These are phyloP conservation scores for Albula glossodonta DNA, from an alignment of 2,113 vertebrate species.

Conservation along the genomic window DNA sequence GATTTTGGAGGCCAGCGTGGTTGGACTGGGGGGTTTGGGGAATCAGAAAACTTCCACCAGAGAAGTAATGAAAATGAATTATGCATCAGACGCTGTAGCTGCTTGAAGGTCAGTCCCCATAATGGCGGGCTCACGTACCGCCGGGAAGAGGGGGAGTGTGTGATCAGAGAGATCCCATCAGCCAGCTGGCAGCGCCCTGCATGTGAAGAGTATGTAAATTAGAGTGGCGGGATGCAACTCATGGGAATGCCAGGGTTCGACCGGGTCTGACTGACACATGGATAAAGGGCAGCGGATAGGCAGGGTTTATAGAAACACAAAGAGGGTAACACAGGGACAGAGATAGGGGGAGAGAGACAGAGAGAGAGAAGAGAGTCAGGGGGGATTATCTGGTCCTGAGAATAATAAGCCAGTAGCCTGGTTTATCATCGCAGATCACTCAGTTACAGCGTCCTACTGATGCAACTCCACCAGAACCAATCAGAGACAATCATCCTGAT, in stretches of 20 bases:
- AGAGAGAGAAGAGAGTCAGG: neutral
- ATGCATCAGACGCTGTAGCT: neutral
- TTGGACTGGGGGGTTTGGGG: neutral
- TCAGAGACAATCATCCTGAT: neutral
- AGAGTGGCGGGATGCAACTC: neutral
- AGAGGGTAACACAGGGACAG: neutral
- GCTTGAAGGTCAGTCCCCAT: neutral
- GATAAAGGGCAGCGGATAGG: neutral
- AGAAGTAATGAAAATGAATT: neutral
- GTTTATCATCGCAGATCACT: neutral
- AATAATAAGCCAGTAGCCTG: neutral
- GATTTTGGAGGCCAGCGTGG: neutral
- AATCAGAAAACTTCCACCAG: neutral
- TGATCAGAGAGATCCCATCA: neutral
- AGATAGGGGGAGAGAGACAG: neutral
- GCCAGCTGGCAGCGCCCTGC: neutral
- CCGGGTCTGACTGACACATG: neutral
- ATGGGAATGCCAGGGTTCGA: neutral
- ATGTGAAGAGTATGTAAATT: neutral
- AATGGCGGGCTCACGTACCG: neutral
- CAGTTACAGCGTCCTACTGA: neutral
- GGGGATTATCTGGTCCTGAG: neutral
- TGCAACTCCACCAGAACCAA: neutral
- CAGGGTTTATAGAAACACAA: neutral
- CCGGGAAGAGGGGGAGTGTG: neutral